Evolutionary conservation across 2,113 vertebrate genomes (phyloP).

Genomic region (Dicerorhinus sumatrensis): DNA sequence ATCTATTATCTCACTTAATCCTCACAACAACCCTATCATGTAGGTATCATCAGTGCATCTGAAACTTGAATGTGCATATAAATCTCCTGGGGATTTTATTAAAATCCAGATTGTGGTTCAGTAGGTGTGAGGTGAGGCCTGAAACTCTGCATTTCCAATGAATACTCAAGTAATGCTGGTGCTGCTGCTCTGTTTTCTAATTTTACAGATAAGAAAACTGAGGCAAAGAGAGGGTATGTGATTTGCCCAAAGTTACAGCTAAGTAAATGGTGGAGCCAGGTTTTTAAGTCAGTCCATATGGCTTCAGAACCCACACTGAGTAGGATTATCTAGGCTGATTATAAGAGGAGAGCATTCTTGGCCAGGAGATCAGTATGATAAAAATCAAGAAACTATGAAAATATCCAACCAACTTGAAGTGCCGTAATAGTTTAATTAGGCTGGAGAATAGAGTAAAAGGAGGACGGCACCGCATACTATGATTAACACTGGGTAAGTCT

Average conservation of each 20-base stretch:
- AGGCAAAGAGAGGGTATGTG: neutral
- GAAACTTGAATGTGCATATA: neutral
- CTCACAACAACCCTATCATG: neutral
- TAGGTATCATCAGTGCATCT: neutral
- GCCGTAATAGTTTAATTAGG: neutral
- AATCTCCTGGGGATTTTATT: neutral
- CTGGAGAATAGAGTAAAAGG: neutral
- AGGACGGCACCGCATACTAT: neutral
- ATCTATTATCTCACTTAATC: neutral
- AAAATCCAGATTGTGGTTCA: neutral
- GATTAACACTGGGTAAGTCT: neutral
- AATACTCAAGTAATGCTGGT: neutral
- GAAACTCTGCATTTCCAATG: neutral
- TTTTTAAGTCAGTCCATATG: neutral
- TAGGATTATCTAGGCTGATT: neutral
- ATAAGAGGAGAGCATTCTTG: neutral
- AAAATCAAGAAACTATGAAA: neutral
- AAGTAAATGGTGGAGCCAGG: neutral
- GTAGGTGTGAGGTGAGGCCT: neutral
- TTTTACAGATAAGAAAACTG: neutral
- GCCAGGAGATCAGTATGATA: neutral
- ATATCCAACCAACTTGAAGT: neutral
- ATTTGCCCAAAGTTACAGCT: neutral
- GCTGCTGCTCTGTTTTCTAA: neutral
- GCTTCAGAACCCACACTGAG: neutral